A percentile compares a stretch with the other conserved stretches of the same genome.
Conservation (phyloP, 2,888 invertebrate species). For the Macrosiphum euphorbiae region DNA sequence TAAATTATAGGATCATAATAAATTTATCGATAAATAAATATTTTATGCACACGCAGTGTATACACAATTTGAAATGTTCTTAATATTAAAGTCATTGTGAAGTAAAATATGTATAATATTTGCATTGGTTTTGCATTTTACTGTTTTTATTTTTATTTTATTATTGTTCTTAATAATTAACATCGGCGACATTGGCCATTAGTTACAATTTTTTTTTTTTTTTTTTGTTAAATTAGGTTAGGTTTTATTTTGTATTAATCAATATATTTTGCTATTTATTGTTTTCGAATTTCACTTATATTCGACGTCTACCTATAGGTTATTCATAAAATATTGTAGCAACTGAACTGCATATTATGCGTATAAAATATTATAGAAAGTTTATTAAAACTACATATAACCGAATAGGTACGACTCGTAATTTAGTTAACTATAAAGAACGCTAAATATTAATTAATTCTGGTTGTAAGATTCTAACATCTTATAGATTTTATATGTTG, state of each 20-base stretch:
- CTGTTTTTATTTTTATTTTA: not conserved
- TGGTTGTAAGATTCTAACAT: too few species aligned
- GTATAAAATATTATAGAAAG: constrained; percentile 35
- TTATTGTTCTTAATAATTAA: too few species aligned
- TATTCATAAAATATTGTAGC: not conserved
- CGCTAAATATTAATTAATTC: too few species aligned
- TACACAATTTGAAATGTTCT: not conserved
- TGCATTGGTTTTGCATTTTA: not conserved
- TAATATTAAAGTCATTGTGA: not conserved
- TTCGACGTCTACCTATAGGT: not conserved
- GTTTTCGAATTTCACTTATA: constrained; percentile 16
- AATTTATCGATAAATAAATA: not conserved
- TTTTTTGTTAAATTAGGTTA: too few species aligned
- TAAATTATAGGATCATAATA: not conserved
- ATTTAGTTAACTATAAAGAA: not conserved
- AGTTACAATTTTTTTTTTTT: too few species aligned
- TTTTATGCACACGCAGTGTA: not conserved
- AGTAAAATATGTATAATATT: not conserved
- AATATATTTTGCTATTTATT: not conserved
- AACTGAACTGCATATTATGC: not conserved
- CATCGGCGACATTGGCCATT: too few species aligned
- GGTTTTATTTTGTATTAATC: not conserved
- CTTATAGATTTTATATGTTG: too few species aligned
- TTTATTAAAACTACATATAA: not conserved
- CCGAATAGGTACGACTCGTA: not conserved